These are phyloP conservation scores for Ophion obscuratus DNA, from an alignment of 2,888 invertebrate species.

Conservation along the genomic window DNA sequence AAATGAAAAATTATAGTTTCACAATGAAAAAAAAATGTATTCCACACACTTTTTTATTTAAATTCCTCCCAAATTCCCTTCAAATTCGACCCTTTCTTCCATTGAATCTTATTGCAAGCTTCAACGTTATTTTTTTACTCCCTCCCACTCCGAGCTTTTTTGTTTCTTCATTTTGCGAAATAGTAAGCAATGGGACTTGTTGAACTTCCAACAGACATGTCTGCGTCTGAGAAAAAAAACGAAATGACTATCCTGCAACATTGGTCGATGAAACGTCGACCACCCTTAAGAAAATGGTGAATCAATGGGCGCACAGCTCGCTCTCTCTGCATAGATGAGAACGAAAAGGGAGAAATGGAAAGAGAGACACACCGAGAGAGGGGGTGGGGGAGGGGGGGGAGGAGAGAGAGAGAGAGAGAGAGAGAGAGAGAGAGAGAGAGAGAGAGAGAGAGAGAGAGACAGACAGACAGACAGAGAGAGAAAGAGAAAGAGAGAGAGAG, in stretches of 20 bases:
- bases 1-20: too few relatives aligned
- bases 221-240: not conserved
- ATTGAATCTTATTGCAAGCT: not conserved
- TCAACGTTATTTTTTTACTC: not conserved
- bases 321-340: slow-evolving; percentile 40
- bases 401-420: slow-evolving; percentile 8
- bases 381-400: too few relatives aligned
- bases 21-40: too few relatives aligned
- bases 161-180: not conserved
- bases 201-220: not conserved
- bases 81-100: not conserved
- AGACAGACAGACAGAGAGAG: slow-evolving; percentile 1
- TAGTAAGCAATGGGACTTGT: not conserved
- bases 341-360: slow-evolving; percentile 36
- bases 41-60: too few relatives aligned
- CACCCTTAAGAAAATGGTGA: not conserved
- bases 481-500: slow-evolving; percentile 6
- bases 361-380: slow-evolving; percentile 13
- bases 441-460: not conserved
- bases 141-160: not conserved
- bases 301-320: slow-evolving; percentile 31
- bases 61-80: too few relatives aligned
- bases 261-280: not conserved
- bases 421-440: slow-evolving; percentile 36
- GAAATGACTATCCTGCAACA: not conserved